A percentile compares a stretch with the other conserved stretches of the same genome.
These are phyloP conservation scores for Gallinago stenura DNA, from an alignment of 2,797 vertebrate genomes.

Conservation along the genomic window DNA sequence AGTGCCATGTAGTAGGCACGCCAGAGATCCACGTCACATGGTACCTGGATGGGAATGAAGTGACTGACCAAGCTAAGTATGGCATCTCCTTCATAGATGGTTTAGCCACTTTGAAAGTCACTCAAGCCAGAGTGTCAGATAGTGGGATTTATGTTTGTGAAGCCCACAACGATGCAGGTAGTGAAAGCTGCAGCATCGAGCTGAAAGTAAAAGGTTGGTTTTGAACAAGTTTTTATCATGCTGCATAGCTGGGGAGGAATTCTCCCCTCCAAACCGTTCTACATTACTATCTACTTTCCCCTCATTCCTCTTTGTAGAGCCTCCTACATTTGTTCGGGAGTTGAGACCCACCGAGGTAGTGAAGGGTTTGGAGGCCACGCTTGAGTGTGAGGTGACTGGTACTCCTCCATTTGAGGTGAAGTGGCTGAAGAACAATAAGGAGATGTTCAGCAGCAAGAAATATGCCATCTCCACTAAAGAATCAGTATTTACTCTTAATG, in stretches of 20 bases:
- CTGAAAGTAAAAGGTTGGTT: conserved; percentile 97
- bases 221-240: not conserved
- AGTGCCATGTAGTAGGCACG: conserved; percentile 93
- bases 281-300: conserved; percentile 40
- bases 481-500: conserved; percentile 84
- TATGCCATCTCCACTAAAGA: conserved; percentile 85
- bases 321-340: conserved; percentile 89
- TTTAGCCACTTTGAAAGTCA: conserved; percentile 89
- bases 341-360: conserved; percentile 86
- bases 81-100: conserved; percentile 86
- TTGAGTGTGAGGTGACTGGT: conserved; percentile 89
- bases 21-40: conserved; percentile 93
- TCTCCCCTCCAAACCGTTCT: not conserved
- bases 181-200: conserved; percentile 95
- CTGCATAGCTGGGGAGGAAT: not conserved
- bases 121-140: conserved; percentile 83
- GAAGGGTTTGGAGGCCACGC: conserved; percentile 83
- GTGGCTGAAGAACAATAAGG: conserved; percentile 94
- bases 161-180: conserved; percentile 95
- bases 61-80: conserved; percentile 84
- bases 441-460: conserved; percentile 92
- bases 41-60: conserved; percentile 95
- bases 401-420: conserved; percentile 91
- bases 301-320: conserved; percentile 83
- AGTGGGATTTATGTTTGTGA: conserved; percentile 94